Conservation (phyloP, 2,888 invertebrate species). For the Phytoseiulus persimilis region DNA sequence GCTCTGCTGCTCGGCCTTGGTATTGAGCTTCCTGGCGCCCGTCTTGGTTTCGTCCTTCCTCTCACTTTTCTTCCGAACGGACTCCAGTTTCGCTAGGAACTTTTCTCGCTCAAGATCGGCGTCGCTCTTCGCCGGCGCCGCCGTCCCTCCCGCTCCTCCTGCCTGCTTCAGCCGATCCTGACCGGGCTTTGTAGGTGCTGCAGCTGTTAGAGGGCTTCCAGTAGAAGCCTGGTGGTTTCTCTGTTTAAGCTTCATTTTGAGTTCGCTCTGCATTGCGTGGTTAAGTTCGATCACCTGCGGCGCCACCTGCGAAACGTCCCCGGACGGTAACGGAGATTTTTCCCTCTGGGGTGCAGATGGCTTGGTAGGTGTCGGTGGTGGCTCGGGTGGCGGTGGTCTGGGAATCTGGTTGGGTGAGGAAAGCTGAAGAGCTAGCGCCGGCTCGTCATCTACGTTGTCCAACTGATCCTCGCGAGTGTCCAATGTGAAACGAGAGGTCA, state of each 20-base stretch:
- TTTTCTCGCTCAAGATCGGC: conserved; percentile 36
- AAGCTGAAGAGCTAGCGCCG: conserved; percentile 33
- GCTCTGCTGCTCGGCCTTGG: neutral
- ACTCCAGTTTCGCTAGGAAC: conserved; percentile 32
- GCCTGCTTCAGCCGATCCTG: too few relatives aligned
- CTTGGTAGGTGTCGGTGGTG: conserved; percentile 21
- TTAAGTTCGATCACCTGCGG: conserved; percentile 36
- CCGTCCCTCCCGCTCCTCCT: too few relatives aligned
- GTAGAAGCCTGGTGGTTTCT: conserved; percentile 19
- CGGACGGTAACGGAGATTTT: conserved; percentile 24
- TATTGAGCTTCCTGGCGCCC: neutral
- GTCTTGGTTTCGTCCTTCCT: neutral
- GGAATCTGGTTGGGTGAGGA: conserved; percentile 33
- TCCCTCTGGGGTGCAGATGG: conserved; percentile 32
- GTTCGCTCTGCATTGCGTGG: conserved; percentile 35
- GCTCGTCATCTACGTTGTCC: conserved; percentile 17
- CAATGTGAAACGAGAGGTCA: conserved; percentile 47
- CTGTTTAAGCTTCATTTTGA: conserved; percentile 35
- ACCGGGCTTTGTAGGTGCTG: neutral
- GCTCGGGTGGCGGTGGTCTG: conserved; percentile 31
- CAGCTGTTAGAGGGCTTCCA: neutral
- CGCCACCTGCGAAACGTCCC: conserved; percentile 14
- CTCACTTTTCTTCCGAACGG: conserved; percentile 35
- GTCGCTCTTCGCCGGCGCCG: conserved; percentile 30
- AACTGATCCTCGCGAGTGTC: conserved; percentile 45